These are phyloP conservation scores for Struthidea cinerea DNA, from an alignment of 2,113 vertebrate genomes.

Conservation along the genomic window DNA sequence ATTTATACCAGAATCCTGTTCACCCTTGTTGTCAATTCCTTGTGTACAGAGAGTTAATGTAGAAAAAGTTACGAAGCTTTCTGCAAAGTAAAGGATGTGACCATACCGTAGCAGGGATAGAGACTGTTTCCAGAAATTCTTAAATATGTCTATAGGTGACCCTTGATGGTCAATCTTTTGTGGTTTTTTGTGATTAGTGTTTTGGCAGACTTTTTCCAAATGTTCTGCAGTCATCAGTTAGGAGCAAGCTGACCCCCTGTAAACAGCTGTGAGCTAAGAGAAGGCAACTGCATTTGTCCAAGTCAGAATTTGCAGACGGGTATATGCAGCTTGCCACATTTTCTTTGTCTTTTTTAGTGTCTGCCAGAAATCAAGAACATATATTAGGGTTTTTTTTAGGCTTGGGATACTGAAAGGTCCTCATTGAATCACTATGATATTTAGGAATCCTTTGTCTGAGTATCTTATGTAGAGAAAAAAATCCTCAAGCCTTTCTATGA, in stretches of 20 bases:
- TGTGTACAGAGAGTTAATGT: not conserved
- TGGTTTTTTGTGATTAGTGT: not conserved
- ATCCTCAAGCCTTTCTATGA: not conserved
- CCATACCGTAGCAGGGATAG: fast-evolving
- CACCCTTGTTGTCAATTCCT: not conserved
- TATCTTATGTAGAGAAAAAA: not conserved
- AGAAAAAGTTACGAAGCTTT: not conserved
- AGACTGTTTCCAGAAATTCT: not conserved
- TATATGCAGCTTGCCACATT: not conserved
- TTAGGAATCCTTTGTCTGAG: not conserved
- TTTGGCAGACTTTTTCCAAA: not conserved
- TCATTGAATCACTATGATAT: not conserved
- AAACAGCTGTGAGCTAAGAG: not conserved
- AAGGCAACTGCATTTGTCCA: not conserved
- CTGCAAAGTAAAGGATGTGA: not conserved
- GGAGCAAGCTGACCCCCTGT: not conserved
- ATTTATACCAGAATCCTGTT: not conserved
- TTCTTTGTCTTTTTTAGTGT: not conserved
- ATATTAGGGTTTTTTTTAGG: not conserved
- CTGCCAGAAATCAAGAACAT: not conserved
- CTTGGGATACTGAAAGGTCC: not conserved
- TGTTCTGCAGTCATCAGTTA: not conserved
- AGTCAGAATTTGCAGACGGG: not conserved
- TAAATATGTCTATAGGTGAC: not conserved
- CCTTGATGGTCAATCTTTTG: not conserved